Conservation (phyloP, 30 jellyfish, hydroid and myxozoan species). For the Hydra vulgaris region DNA sequence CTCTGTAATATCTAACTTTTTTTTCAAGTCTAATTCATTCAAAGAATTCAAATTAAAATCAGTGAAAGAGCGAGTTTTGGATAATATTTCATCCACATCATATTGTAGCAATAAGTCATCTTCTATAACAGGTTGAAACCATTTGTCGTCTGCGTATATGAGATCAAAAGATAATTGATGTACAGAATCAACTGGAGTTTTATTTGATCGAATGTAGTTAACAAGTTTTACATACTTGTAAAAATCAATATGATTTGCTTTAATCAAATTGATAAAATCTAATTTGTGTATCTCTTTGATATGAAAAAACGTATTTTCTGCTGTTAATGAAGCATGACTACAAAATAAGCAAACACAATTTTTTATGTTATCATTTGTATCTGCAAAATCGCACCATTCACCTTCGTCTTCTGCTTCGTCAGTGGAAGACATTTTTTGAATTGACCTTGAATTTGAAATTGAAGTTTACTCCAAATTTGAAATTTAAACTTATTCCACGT, state of each 20-base stretch:
- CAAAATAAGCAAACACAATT: slow-evolving; percentile 46
- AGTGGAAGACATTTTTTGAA: slow-evolving; percentile 8
- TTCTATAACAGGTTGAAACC: slow-evolving; percentile 43
- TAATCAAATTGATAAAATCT: slow-evolving; percentile 27
- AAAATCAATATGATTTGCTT: slow-evolving; percentile 29
- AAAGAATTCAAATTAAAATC: neutral
- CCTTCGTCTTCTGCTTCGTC: slow-evolving; percentile 43
- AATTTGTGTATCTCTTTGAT: slow-evolving; percentile 29
- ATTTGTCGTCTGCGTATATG: slow-evolving; percentile 43
- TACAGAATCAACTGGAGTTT: slow-evolving; percentile 8
- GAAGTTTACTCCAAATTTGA: too few species aligned
- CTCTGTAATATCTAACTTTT: slow-evolving; percentile 39
- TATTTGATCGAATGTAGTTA: slow-evolving; percentile 38
- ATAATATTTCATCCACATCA: slow-evolving; percentile 45
- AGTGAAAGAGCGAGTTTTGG: neutral
- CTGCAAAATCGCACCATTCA: slow-evolving; percentile 55
- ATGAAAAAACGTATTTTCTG: slow-evolving; percentile 37
- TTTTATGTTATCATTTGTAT: slow-evolving; percentile 19
- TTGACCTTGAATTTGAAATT: too few species aligned
- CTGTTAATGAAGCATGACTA: slow-evolving; percentile 3
- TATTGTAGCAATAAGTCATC: slow-evolving; percentile 62
- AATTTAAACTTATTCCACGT: too few species aligned
- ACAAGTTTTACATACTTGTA: slow-evolving; percentile 49
- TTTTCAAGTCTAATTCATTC: slow-evolving; percentile 13
- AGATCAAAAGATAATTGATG: neutral